These are phyloP conservation scores for Nematolebias whitei DNA, from an alignment of 2,113 vertebrate genomes.

Conservation along the genomic window DNA sequence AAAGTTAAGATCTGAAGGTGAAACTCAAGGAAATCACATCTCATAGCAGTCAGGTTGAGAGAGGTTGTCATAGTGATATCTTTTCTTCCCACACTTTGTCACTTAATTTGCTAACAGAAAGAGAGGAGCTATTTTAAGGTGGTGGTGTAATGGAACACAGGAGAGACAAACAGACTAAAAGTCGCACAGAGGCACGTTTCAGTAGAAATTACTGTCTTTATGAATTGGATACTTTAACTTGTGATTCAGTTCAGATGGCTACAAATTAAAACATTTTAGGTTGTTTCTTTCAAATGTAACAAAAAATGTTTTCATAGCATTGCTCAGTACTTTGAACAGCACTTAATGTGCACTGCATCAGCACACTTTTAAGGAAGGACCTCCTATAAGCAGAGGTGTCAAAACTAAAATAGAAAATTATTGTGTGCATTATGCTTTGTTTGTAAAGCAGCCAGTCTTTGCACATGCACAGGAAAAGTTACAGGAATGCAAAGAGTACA, in stretches of 20 bases:
- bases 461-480: neutral
- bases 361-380: neutral
- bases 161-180: constrained; percentile 38
- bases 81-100: constrained; percentile 65
- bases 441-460: constrained; percentile 1
- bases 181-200: constrained; percentile 19
- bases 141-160: constrained; percentile 56
- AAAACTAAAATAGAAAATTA: constrained; percentile 4
- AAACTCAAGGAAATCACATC: constrained; percentile 51
- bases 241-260: neutral
- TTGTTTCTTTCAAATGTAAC: neutral
- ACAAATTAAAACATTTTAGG: too few relatives aligned
- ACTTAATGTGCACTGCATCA: neutral
- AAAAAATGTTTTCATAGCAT: neutral
- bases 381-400: neutral
- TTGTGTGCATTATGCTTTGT: neutral
- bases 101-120: constrained; percentile 63
- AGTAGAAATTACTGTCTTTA: constrained; percentile 18
- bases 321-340: neutral
- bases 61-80: constrained; percentile 79
- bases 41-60: constrained; percentile 59
- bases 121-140: constrained; percentile 68
- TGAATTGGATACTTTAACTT: constrained; percentile 5
- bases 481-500: constrained; percentile 49
- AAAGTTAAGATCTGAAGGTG: constrained; percentile 44